Conservation (phyloP, 2,797 vertebrate species). For the Botia almorhae region DNA sequence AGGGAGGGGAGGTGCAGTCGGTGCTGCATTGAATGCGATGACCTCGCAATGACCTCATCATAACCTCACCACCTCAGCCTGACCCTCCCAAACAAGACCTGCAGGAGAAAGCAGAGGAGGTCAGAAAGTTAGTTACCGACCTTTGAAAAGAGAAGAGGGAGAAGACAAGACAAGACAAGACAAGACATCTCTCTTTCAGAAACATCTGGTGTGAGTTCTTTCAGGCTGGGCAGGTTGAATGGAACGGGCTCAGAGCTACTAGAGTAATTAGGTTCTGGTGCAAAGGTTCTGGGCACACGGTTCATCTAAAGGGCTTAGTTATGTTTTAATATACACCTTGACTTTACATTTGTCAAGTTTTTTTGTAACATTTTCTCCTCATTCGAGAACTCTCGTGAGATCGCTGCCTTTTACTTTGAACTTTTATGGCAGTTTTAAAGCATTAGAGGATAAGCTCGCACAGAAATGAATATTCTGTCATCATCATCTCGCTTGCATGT, state of each 20-base stretch:
- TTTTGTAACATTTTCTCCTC: constrained; percentile 21
- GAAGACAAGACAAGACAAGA: constrained; percentile 38
- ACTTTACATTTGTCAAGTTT: constrained; percentile 36
- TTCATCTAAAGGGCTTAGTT: constrained; percentile 83
- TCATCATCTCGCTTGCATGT: neutral
- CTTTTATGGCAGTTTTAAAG: constrained; percentile 7
- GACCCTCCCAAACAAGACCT: constrained; percentile 63
- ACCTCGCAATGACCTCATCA: constrained; percentile 76
- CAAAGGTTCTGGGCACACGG: constrained; percentile 81
- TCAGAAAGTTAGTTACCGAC: constrained; percentile 54
- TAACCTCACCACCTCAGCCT: constrained; percentile 77
- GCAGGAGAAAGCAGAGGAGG: constrained; percentile 51
- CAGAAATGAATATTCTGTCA: neutral
- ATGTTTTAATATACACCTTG: constrained; percentile 33
- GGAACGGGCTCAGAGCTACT: constrained; percentile 74
- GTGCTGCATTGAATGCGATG: constrained; percentile 68
- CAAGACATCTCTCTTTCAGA: constrained; percentile 39
- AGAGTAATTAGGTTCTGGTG: constrained; percentile 67
- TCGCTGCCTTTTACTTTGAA: neutral
- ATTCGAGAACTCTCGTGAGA: constrained; percentile 3
- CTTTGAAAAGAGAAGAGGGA: constrained; percentile 34
- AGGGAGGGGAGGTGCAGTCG: constrained; percentile 58
- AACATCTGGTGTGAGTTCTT: constrained; percentile 65
- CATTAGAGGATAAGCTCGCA: neutral
- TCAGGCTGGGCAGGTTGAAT: constrained; percentile 36